A percentile compares a stretch with the other conserved stretches of the same genome.
These are phyloP conservation scores for Adela reaumurella DNA, from an alignment of 2,888 invertebrate species.

Conservation along the genomic window DNA sequence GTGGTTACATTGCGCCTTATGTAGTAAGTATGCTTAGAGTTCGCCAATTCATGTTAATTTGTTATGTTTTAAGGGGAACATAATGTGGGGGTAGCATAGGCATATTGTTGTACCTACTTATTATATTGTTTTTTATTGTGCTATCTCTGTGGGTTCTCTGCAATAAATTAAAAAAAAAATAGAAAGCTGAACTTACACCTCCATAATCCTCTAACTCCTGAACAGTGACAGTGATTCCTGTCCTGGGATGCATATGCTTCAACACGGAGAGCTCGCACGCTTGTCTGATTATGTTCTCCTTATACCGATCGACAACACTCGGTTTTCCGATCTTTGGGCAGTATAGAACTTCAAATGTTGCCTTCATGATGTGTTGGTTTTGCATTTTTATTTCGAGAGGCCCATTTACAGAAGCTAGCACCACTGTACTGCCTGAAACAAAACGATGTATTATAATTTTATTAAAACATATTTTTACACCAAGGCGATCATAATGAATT, in stretches of 20 bases:
- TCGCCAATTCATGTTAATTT: too few species aligned
- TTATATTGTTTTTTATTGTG: too few species aligned
- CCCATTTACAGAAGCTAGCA: conserved; percentile 76
- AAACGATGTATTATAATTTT: not conserved
- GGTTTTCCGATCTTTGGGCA: conserved; percentile 74
- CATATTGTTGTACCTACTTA: too few species aligned
- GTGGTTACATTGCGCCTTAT: too few species aligned
- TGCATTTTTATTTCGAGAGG: conserved; percentile 76
- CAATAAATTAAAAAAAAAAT: conserved; percentile 1
- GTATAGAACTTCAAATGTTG: conserved; percentile 75
- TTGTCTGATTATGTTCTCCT: conserved; percentile 71
- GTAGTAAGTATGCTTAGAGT: too few species aligned
- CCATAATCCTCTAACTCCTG: conserved; percentile 86
- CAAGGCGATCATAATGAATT: too few species aligned
- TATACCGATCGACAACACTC: conserved; percentile 60
- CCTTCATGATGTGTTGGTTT: conserved; percentile 73
- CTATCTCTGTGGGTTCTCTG: not conserved
- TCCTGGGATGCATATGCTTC: conserved; percentile 72
- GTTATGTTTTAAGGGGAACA: too few species aligned
- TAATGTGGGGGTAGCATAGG: too few species aligned
- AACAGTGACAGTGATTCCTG: conserved; percentile 72
- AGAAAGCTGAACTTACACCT: conserved; percentile 58
- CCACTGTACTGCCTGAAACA: conserved; percentile 70
- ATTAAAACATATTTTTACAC: too few species aligned
- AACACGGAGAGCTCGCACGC: conserved; percentile 73